Percentiles rank a stretch among this genome's conserved stretches.
Evolutionary conservation across 2,797 vertebrate genomes (phyloP).

Genomic region (Sebastes oblongus): DNA sequence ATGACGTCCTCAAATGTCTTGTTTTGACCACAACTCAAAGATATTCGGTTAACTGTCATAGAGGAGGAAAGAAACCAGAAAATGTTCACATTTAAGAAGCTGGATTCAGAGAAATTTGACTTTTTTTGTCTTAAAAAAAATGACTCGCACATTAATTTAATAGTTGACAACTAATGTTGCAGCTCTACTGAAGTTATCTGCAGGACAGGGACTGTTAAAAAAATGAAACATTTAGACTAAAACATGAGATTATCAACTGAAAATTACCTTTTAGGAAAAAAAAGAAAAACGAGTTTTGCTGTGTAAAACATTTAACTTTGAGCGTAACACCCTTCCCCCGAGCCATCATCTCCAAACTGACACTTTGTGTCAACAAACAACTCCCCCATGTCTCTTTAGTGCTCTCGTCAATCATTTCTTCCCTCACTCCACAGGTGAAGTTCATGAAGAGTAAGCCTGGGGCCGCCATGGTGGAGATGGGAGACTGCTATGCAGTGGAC

Average conservation of each 20-base stretch:
- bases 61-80: too few species aligned
- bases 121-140: too few species aligned
- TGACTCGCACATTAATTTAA: too few species aligned
- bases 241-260: background rate
- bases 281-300: background rate
- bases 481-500: constrained; percentile 94
- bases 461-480: constrained; percentile 97
- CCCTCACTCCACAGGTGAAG: constrained; percentile 83
- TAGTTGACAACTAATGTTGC: too few species aligned
- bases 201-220: background rate
- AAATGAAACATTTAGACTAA: background rate
- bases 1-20: too few species aligned
- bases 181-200: too few species aligned
- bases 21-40: too few species aligned
- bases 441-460: constrained; percentile 99
- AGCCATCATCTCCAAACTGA: too few species aligned
- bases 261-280: background rate
- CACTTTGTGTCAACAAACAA: background rate
- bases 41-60: too few species aligned
- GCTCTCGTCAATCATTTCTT: background rate
- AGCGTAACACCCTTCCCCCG: background rate
- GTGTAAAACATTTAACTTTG: background rate
- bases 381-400: background rate
- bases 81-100: too few species aligned
- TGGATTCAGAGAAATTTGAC: too few species aligned